A percentile compares a stretch with the other conserved stretches of the same genome.
Conservation (phyloP, 2,888 invertebrate genomes). For the Crematogaster levior region DNA sequence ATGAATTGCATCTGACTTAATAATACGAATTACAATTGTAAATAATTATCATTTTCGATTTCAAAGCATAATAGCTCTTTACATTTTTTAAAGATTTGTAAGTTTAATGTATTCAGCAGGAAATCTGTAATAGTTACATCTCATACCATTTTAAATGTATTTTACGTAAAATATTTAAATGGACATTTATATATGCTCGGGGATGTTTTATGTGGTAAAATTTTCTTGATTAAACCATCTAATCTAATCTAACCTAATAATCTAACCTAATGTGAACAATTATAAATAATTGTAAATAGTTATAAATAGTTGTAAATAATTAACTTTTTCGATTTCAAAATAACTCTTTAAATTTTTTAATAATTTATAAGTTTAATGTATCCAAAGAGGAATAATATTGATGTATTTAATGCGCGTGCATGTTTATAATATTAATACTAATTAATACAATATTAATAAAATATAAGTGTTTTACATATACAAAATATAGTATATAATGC, state of each 20-base stretch:
- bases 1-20: no score
- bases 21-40: no score
- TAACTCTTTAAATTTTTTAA: neutral
- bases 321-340: neutral
- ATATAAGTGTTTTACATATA: neutral
- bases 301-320: neutral
- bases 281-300: no score
- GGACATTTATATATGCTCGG: neutral
- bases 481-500: neutral
- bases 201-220: neutral
- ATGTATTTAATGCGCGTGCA: neutral
- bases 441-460: neutral
- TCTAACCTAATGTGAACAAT: neutral
- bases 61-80: no score
- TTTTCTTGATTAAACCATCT: neutral
- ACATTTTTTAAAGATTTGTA: no score
- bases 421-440: neutral
- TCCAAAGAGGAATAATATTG: neutral
- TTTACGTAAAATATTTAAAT: constrained; percentile 1
- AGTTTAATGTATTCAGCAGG: no score
- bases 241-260: no score
- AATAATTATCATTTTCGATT: no score
- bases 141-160: neutral
- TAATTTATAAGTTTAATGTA: neutral
- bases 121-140: neutral